Percentiles rank a stretch among this genome's conserved stretches.
Conservation (phyloP, 2,888 invertebrate species). For the Plusia festucae region DNA sequence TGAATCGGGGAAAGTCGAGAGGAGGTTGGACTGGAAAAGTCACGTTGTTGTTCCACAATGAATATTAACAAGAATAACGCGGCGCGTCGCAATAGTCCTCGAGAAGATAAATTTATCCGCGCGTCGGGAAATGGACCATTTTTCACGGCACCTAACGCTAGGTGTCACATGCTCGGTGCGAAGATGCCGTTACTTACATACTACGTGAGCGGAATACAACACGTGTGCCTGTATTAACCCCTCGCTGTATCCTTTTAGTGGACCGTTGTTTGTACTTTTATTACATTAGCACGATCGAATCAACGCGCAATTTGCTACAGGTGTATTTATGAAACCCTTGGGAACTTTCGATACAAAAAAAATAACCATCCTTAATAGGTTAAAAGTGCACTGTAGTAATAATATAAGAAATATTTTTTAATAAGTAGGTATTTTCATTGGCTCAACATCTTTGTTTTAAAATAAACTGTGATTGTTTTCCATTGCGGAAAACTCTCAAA, state of each 20-base stretch:
- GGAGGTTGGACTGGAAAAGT: slow-evolving; percentile 44
- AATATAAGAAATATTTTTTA: background rate
- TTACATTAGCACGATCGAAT: slow-evolving; percentile 65
- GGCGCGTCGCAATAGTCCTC: slow-evolving; percentile 75
- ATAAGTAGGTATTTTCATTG: background rate
- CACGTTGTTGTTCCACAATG: slow-evolving; percentile 79
- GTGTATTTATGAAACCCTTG: slow-evolving; percentile 36
- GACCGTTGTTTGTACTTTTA: slow-evolving; percentile 70
- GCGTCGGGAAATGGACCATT: slow-evolving; percentile 81
- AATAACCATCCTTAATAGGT: background rate
- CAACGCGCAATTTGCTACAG: slow-evolving; percentile 48
- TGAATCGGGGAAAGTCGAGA: slow-evolving; percentile 52
- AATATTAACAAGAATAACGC: slow-evolving; percentile 87
- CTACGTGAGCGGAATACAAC: slow-evolving; percentile 81
- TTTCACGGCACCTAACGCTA: slow-evolving; percentile 85
- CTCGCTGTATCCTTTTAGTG: slow-evolving; percentile 70
- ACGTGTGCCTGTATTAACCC: slow-evolving; percentile 79
- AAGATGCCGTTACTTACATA: slow-evolving; percentile 83
- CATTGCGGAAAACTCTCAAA: background rate
- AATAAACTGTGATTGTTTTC: background rate
- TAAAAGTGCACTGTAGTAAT: background rate
- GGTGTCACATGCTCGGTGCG: slow-evolving; percentile 81
- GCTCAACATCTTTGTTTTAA: background rate
- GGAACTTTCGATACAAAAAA: slow-evolving; percentile 6
- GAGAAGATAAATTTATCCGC: slow-evolving; percentile 87